These are phyloP conservation scores for Bombyx mandarina DNA, from an alignment of 1,140 invertebrate species.

Conservation along the genomic window DNA sequence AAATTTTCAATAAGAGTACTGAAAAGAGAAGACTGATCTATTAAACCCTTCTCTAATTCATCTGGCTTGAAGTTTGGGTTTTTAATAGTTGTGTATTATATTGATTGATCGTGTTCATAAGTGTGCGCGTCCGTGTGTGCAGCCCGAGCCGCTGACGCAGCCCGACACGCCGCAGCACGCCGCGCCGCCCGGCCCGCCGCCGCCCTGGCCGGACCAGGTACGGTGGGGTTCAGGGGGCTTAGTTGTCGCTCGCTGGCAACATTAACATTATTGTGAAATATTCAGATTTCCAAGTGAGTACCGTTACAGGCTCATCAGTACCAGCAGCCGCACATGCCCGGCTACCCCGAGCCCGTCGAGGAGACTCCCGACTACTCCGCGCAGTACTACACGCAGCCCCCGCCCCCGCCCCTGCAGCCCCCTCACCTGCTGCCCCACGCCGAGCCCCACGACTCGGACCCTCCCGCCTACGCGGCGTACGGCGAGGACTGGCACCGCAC, in stretches of 20 bases:
- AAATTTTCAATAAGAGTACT: no score
- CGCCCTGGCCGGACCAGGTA: background rate
- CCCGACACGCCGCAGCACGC: background rate
- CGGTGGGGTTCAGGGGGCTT: no score
- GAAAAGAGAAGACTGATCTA: no score
- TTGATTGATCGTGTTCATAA: background rate
- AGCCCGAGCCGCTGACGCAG: background rate
- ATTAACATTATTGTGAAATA: no score
- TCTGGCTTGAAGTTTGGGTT: no score
- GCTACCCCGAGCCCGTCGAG: constrained; percentile 18
- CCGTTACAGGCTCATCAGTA: constrained; percentile 14
- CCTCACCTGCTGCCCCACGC: constrained; percentile 6
- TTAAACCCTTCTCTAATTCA: no score
- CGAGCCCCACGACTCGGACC: constrained; percentile 6
- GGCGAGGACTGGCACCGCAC: constrained; percentile 15
- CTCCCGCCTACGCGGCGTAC: constrained; percentile 6
- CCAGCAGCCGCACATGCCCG: constrained; percentile 6
- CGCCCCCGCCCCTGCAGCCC: constrained; percentile 3
- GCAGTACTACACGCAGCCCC: constrained; percentile 18
- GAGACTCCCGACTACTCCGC: constrained; percentile 19
- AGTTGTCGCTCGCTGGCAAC: no score
- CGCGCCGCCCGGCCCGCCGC: background rate
- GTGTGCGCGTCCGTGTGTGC: background rate
- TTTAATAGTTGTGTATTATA: background rate
- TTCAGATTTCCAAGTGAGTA: no score